Evolutionary conservation across 1,140 invertebrate species (phyloP).

Genomic region (Drosophila pallidifrons): DNA sequence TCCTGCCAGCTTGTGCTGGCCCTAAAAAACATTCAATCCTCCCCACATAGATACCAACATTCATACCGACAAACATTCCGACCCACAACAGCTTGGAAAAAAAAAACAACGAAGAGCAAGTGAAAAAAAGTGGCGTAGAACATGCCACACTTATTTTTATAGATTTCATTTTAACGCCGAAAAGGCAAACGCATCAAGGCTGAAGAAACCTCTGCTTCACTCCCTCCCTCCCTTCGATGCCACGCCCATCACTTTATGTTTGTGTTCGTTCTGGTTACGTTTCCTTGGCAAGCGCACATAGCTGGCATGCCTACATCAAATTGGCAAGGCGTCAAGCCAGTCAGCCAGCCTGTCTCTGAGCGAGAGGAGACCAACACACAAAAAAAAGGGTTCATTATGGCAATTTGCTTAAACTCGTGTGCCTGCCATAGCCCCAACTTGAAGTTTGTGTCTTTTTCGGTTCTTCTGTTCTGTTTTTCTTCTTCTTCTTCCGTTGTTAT

Average conservation of each 20-base stretch:
- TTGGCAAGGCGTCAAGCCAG: conserved; percentile 78
- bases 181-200: conserved; percentile 81
- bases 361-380: conserved; percentile 24
- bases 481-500: background rate
- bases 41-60: conserved; percentile 18
- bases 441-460: conserved; percentile 49
- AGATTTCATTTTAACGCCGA: conserved; percentile 84
- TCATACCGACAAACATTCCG: conserved; percentile 16
- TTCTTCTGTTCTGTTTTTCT: conserved; percentile 3
- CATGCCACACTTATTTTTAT: conserved; percentile 84
- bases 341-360: conserved; percentile 29
- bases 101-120: conserved; percentile 23
- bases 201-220: conserved; percentile 47
- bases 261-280: conserved; percentile 32
- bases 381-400: conserved; percentile 83
- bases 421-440: conserved; percentile 48
- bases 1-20: conserved; percentile 57
- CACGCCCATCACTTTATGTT: conserved; percentile 36
- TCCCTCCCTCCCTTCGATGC: background rate
- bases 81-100: conserved; percentile 63
- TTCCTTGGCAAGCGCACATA: conserved; percentile 63
- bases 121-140: conserved; percentile 67
- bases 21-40: conserved; percentile 50
- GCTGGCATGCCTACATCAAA: conserved; percentile 76
- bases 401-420: conserved; percentile 81